Base-by-base conservation (phyloP, 1,140 invertebrate genomes). In the Formica selysi region DNA sequence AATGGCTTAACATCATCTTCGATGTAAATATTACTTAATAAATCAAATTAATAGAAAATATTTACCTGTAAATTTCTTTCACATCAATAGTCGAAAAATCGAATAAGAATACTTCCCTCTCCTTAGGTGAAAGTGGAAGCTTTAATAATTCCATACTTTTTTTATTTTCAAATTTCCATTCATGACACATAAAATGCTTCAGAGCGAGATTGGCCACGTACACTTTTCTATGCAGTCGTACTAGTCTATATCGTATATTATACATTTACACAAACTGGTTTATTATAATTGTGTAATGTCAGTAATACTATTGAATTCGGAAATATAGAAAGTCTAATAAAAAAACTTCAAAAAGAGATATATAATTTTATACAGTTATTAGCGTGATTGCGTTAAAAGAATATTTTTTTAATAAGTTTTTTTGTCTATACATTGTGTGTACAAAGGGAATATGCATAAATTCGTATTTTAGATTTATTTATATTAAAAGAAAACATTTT, bases 141-240 rank as follows among this genome's bases (percentile, higher is more conserved):
- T n/a, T 41, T 0, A 44, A 1, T 10, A 62, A 16, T 38, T 2
- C 1, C 0, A 44, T 6, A 2, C 3, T 8, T 44, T 98, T 98
- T 2, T 96, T 95, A 88, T 98, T 98, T 48, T 95, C 93, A 92
- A 99, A 99, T 11, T 96, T 95, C 98, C 98, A 99, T 93, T 98
- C 96, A 85, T 98, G 96, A 1, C 95, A 97, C 0, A 98, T 96
- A 91, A 98, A 99, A 91, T 97, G 98, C 78, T 97, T 95, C 5
- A 99, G 92, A 8, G 97, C 97, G 19, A 95, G 95, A 61, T 97
- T 97, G 0, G 98, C 97, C 65, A 96, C 96, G 90, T 97, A 97
- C 13, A 99, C 96, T 87, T 97, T 97, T 19, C 97, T 96, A 91
- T 99, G 98, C 38, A 99, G 94, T 93, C 96, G 97, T 11, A 98